phyloP scores from a whole-genome alignment of 2,888 invertebrate species.

The Ormyrus pomaceus region DNA sequence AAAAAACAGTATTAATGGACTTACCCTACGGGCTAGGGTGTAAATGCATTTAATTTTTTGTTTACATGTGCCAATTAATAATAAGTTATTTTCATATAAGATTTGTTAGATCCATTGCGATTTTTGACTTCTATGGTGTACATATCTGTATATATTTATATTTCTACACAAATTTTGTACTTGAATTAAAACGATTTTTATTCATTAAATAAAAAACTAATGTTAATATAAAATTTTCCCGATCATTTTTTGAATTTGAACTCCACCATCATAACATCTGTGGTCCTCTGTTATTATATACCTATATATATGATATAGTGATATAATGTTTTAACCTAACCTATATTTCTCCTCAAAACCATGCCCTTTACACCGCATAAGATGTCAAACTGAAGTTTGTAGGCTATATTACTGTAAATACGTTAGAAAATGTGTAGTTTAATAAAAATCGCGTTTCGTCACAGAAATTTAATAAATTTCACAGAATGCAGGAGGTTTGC shows the following conservation, averaged over 20 bases:
- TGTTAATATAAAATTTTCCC: neutral
- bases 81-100: conserved; percentile 21
- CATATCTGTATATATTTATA: conserved; percentile 28
- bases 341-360: no score
- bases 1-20: conserved; percentile 44
- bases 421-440: conserved; percentile 34
- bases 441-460: conserved; percentile 16
- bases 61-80: conserved; percentile 26
- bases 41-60: conserved; percentile 43
- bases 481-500: conserved; percentile 74
- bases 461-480: conserved; percentile 34
- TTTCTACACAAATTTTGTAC: conserved; percentile 35
- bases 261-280: no score
- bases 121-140: conserved; percentile 35
- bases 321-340: no score
- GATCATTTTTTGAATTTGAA: neutral
- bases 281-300: no score
- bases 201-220: conserved; percentile 24
- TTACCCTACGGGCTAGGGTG: conserved; percentile 49
- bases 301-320: no score
- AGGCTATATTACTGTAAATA: conserved; percentile 7
- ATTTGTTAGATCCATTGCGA: neutral
- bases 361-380: no score
- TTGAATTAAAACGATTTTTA: conserved; percentile 14
- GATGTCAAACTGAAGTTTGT: neutral